Conservation (phyloP, 2,888 invertebrate species). For the Macrophya alboannulata region DNA sequence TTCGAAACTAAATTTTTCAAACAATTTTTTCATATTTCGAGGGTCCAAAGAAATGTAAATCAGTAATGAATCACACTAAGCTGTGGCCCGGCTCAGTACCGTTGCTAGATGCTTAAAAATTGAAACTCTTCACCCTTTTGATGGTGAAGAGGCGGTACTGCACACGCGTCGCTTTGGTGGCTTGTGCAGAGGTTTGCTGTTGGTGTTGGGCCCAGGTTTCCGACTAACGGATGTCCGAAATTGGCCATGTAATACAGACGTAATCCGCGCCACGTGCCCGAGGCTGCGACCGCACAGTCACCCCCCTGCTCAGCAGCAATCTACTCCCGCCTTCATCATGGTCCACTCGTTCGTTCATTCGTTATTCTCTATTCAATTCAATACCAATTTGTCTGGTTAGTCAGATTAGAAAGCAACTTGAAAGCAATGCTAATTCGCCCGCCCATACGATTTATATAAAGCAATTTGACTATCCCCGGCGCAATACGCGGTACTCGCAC, state of each 20-base stretch:
- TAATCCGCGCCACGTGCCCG: conserved; percentile 78
- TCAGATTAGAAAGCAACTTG: conserved; percentile 74
- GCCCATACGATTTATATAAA: conserved; percentile 65
- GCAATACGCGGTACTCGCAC: conserved; percentile 37
- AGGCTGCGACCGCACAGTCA: conserved; percentile 57
- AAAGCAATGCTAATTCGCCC: conserved; percentile 72
- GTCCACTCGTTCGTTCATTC: conserved; percentile 64
- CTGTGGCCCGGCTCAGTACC: not conserved
- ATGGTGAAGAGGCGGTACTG: conserved; percentile 2
- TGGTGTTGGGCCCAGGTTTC: conserved; percentile 31
- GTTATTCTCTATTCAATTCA: conserved; percentile 74
- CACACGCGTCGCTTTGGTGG: not conserved
- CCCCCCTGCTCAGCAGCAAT: conserved; percentile 53
- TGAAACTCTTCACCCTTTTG: conserved; percentile 22
- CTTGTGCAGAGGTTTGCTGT: conserved; percentile 22
- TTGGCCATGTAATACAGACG: conserved; percentile 75
- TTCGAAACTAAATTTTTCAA: not conserved
- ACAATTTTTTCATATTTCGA: not conserved
- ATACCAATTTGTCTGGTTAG: conserved; percentile 70
- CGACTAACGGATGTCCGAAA: conserved; percentile 66
- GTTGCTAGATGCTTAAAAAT: conserved; percentile 25
- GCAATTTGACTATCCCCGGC: conserved; percentile 66
- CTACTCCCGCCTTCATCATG: conserved; percentile 53
- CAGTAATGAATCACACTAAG: conserved; percentile 6
- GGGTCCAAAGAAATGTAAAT: not conserved